phyloP scores from a whole-genome alignment of 2,113 vertebrate genomes.

The Ameiurus melas region DNA sequence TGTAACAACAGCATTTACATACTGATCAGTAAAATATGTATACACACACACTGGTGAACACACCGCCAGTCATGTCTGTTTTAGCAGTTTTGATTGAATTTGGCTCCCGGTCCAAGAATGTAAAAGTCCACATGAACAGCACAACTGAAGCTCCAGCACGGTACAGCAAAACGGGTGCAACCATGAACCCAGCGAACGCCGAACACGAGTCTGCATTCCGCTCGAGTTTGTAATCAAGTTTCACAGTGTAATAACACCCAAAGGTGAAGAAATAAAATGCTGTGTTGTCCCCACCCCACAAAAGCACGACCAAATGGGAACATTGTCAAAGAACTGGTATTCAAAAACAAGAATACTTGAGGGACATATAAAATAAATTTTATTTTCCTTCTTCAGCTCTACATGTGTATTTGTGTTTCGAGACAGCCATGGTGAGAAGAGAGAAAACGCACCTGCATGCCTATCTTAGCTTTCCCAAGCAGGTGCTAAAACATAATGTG shows the following conservation, averaged over 20 bases:
- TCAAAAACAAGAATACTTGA: conserved; percentile 80
- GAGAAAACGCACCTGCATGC: conserved; percentile 69
- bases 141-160: conserved; percentile 71
- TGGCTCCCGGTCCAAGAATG: conserved; percentile 66
- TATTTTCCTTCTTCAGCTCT: conserved; percentile 82
- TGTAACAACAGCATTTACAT: conserved; percentile 40
- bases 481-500: conserved; percentile 67
- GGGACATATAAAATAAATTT: conserved; percentile 88
- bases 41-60: conserved; percentile 39
- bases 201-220: conserved; percentile 27
- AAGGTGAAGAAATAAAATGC: conserved; percentile 64
- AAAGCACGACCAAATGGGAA: conserved; percentile 29
- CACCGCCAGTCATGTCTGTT: conserved; percentile 31
- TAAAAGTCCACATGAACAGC: conserved; percentile 72
- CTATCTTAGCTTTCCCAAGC: conserved; percentile 69
- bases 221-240: conserved; percentile 64
- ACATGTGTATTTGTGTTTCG: conserved; percentile 76
- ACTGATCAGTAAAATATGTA: conserved; percentile 35
- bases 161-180: conserved; percentile 64
- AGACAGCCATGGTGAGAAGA: conserved; percentile 75
- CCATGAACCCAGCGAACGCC: conserved; percentile 55
- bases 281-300: conserved; percentile 6
- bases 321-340: conserved; percentile 64
- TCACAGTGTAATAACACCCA: conserved; percentile 71
- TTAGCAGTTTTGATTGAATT: conserved; percentile 44